A percentile compares a stretch with the other conserved stretches of the same genome.
phyloP scores from a whole-genome alignment of 1,140 invertebrate genomes.

The Pinna nobilis region DNA sequence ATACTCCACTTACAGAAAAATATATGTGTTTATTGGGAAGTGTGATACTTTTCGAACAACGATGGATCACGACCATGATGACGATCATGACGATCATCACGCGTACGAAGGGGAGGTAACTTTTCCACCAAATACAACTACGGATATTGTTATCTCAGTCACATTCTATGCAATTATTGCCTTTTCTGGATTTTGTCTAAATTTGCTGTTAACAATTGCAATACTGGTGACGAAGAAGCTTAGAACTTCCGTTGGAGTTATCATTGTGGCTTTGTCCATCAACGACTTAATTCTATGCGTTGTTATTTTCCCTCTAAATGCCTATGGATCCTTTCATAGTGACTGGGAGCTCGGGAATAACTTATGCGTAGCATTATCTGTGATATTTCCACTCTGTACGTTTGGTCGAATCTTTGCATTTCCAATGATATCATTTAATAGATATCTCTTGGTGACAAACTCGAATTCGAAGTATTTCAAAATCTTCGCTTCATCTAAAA shows the following conservation, averaged over 20 bases:
- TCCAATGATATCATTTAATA: slow-evolving; percentile 11
- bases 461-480: neutral
- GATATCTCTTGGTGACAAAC: neutral
- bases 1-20: too few relatives aligned
- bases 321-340: neutral
- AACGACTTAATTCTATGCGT: slow-evolving; percentile 9
- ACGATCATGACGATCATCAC: neutral
- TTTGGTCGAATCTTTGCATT: slow-evolving; percentile 13
- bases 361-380: neutral
- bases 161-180: neutral
- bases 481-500: neutral
- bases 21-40: too few relatives aligned
- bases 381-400: neutral
- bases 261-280: neutral
- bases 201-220: neutral
- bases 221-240: slow-evolving; percentile 7
- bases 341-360: neutral
- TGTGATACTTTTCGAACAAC: too few relatives aligned
- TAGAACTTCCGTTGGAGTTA: neutral
- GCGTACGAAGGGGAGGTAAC: neutral
- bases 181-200: neutral
- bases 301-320: neutral
- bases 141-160: neutral
- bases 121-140: neutral
- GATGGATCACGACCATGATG: neutral